These are phyloP conservation scores for Morpho deidamia DNA, from an alignment of 2,888 invertebrate species.

Conservation along the genomic window DNA sequence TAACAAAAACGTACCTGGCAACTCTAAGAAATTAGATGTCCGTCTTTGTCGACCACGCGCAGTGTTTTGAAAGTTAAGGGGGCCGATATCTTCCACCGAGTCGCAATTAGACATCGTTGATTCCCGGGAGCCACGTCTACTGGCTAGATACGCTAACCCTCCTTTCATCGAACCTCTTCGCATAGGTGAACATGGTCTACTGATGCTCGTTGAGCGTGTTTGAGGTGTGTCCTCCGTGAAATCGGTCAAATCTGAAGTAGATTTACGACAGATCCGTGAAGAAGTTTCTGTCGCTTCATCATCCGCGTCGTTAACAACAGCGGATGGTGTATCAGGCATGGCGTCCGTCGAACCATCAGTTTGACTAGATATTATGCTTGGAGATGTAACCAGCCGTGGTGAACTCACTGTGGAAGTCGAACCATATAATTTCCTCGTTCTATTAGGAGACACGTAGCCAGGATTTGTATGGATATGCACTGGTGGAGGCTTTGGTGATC, in stretches of 20 bases:
- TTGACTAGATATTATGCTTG: constrained; percentile 71
- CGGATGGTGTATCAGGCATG: constrained; percentile 62
- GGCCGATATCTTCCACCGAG: constrained; percentile 86
- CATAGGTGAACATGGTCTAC: constrained; percentile 81
- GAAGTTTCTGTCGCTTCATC: constrained; percentile 67
- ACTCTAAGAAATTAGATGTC: constrained; percentile 91
- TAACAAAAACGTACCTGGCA: constrained; percentile 82
- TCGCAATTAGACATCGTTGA: constrained; percentile 85
- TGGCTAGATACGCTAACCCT: constrained; percentile 89
- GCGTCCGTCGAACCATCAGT: constrained; percentile 68
- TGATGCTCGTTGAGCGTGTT: constrained; percentile 79
- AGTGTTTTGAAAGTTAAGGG: constrained; percentile 87
- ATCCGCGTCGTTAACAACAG: constrained; percentile 58
- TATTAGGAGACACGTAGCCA: constrained; percentile 77
- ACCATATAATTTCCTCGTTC: constrained; percentile 59
- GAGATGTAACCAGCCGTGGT: constrained; percentile 60
- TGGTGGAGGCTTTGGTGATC: constrained; percentile 71
- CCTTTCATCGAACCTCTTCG: constrained; percentile 84
- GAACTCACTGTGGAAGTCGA: constrained; percentile 69
- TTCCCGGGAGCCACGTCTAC: constrained; percentile 89
- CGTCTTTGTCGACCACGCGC: constrained; percentile 87
- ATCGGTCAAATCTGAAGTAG: constrained; percentile 86
- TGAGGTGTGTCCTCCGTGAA: constrained; percentile 78
- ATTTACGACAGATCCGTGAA: constrained; percentile 81
- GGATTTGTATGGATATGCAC: constrained; percentile 80